A percentile compares a stretch with the other conserved stretches of the same genome.
These are phyloP conservation scores for Champsocephalus esox DNA, from an alignment of 2,797 vertebrate genomes.

Conservation along the genomic window DNA sequence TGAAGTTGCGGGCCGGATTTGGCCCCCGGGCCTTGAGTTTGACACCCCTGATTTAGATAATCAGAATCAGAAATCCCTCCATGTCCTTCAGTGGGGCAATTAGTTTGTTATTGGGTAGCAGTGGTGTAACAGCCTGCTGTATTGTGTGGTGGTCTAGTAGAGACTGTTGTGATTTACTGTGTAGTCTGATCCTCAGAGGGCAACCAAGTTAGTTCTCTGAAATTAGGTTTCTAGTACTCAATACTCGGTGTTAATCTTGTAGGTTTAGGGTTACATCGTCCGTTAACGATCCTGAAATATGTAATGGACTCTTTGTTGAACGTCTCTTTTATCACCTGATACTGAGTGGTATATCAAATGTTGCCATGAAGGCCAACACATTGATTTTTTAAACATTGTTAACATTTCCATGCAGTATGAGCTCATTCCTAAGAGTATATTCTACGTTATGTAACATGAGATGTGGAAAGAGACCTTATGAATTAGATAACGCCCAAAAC, in stretches of 20 bases:
- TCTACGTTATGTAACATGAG: background rate
- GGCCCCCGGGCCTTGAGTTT: too few relatives aligned
- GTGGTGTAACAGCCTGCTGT: too few relatives aligned
- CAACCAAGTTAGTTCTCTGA: background rate
- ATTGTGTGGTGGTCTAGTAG: too few relatives aligned
- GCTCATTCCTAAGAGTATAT: background rate
- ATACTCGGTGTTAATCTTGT: background rate
- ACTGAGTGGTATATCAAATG: conserved; percentile 11
- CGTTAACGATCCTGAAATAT: background rate
- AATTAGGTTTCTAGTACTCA: too few relatives aligned
- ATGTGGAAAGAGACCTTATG: background rate
- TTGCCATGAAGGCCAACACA: conserved; percentile 1
- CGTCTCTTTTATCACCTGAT: background rate
- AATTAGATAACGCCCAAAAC: background rate
- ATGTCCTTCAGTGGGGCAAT: too few relatives aligned
- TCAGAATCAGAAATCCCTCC: too few relatives aligned
- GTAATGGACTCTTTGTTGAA: background rate
- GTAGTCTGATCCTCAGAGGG: background rate
- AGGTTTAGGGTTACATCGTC: background rate
- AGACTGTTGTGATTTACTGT: too few relatives aligned
- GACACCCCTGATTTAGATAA: background rate
- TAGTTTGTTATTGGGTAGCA: too few relatives aligned
- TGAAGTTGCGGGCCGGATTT: too few relatives aligned
- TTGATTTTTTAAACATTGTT: conserved; percentile 14
- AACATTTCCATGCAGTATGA: background rate